Percentiles rank a stretch among this genome's conserved stretches.
These are phyloP conservation scores for Elysia chlorotica DNA, from an alignment of 1,140 invertebrate species.

Conservation along the genomic window DNA sequence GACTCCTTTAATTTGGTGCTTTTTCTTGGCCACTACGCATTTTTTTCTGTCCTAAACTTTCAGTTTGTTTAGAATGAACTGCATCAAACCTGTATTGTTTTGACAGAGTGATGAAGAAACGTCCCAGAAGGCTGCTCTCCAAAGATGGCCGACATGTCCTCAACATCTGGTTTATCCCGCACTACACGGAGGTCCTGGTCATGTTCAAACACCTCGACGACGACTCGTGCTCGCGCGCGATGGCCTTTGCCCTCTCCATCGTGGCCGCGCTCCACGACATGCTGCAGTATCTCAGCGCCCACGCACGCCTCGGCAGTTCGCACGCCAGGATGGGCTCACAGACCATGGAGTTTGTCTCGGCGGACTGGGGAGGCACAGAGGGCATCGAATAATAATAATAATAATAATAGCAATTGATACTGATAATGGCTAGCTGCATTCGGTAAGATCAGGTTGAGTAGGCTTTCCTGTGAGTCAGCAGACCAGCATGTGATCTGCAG, in stretches of 20 bases:
- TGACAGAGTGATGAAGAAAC: constrained; percentile 47
- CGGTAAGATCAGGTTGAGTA: too few relatives aligned
- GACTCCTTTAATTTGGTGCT: too few relatives aligned
- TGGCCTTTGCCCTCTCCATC: constrained; percentile 46
- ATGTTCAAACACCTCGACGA: constrained; percentile 56
- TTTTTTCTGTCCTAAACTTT: too few relatives aligned
- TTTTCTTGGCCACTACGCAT: too few relatives aligned
- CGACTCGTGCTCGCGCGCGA: constrained; percentile 36
- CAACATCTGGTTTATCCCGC: constrained; percentile 63
- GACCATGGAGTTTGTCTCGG: constrained; percentile 51
- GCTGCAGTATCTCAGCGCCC: constrained; percentile 59
- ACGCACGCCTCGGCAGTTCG: constrained; percentile 49
- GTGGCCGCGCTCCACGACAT: constrained; percentile 56
- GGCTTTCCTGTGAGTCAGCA: neutral
- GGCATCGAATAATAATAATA: constrained; percentile 52
- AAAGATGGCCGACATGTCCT: constrained; percentile 53
- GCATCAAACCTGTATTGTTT: too few relatives aligned
- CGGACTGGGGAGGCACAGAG: constrained; percentile 59
- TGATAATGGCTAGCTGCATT: neutral
- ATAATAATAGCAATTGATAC: neutral
- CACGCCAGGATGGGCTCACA: constrained; percentile 41
- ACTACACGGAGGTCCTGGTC: constrained; percentile 55
- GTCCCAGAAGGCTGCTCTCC: constrained; percentile 53
- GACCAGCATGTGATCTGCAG: neutral
- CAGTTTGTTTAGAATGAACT: too few relatives aligned